These are phyloP conservation scores for Phytoseiulus persimilis DNA, from an alignment of 2,888 invertebrate species.

Conservation along the genomic window DNA sequence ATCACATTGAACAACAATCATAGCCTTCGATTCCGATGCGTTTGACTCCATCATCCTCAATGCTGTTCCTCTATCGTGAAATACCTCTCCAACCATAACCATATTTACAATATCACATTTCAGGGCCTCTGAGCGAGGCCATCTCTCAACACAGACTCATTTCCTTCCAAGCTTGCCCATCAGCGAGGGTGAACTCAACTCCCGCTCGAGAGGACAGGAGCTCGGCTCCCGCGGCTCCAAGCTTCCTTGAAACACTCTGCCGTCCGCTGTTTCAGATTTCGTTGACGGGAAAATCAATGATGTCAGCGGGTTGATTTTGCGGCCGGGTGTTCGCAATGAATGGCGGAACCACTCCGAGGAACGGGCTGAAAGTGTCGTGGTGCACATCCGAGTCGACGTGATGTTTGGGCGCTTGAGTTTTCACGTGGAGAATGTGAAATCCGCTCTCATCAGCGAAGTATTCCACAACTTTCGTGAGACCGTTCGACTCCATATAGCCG, in stretches of 20 bases:
- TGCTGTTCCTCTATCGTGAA: background rate
- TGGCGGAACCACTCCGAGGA: conserved; percentile 17
- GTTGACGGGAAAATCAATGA: conserved; percentile 11
- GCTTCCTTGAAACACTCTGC: background rate
- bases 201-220: background rate
- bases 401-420: conserved; percentile 18
- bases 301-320: background rate
- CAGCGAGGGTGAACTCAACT: too few relatives aligned
- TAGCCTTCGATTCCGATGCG: too few relatives aligned
- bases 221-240: background rate
- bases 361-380: conserved; percentile 18
- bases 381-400: background rate
- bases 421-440: conserved; percentile 20
- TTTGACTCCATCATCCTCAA: background rate
- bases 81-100: too few relatives aligned
- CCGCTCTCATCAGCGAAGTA: conserved; percentile 35
- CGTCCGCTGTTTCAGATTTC: background rate
- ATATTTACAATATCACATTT: background rate
- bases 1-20: background rate
- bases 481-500: conserved; percentile 16
- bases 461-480: conserved; percentile 18
- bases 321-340: background rate
- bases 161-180: background rate
- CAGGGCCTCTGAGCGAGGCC: background rate
- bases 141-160: background rate